Conservation (phyloP, 1,140 invertebrate species). For the Drosophila pseudoobscura region DNA sequence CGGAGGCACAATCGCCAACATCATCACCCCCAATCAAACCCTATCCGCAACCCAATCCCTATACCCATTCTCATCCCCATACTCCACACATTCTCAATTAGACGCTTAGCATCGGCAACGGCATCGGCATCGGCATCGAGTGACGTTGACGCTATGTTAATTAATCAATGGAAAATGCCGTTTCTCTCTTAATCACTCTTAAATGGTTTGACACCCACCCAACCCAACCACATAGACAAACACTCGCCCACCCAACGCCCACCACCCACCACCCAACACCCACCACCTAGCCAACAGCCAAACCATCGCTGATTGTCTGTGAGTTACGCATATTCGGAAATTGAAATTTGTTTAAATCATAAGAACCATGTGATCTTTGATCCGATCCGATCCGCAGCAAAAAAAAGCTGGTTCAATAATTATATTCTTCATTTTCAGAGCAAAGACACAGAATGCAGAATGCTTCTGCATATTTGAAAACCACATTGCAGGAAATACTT, state of each 20-base stretch:
- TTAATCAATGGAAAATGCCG: slow-evolving; percentile 59
- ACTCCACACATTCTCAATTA: slow-evolving; percentile 36
- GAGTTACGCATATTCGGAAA: background rate
- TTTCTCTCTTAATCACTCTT: slow-evolving; percentile 54
- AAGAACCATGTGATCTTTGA: background rate
- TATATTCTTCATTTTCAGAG: no score
- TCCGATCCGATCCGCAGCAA: no score
- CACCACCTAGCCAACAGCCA: slow-evolving; percentile 7
- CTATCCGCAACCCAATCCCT: background rate
- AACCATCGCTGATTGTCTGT: slow-evolving; percentile 13
- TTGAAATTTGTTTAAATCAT: slow-evolving; percentile 27
- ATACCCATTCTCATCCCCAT: background rate
- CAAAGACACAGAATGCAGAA: no score
- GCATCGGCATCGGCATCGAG: slow-evolving; percentile 35
- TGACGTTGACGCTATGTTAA: slow-evolving; percentile 44
- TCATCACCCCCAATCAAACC: slow-evolving; percentile 1
- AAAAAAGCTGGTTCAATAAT: no score
- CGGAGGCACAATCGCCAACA: background rate
- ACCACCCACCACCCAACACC: slow-evolving; percentile 11
- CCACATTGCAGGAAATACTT: no score
- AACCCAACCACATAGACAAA: slow-evolving; percentile 7
- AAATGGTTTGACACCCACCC: slow-evolving; percentile 28
- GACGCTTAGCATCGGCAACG: slow-evolving; percentile 21
- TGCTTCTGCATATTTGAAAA: no score
- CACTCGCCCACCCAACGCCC: slow-evolving; percentile 1